These are phyloP conservation scores for Cyanocitta stelleri DNA, from an alignment of 2,113 vertebrate species.

Conservation along the genomic window DNA sequence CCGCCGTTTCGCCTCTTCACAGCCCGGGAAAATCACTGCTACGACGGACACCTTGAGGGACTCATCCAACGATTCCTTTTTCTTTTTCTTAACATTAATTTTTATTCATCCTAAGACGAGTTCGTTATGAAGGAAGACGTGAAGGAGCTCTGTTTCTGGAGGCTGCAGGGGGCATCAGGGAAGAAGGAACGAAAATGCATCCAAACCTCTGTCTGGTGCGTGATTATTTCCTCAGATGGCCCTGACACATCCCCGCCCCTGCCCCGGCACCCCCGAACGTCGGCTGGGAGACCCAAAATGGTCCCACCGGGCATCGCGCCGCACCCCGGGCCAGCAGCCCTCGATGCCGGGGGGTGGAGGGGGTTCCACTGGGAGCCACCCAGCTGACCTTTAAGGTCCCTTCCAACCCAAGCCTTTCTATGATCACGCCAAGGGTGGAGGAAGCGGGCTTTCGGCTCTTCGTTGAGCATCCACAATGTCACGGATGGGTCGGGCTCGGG, in stretches of 20 bases:
- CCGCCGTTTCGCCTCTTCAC: neutral
- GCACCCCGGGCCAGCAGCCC: neutral
- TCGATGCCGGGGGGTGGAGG: neutral
- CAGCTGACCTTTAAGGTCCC: neutral
- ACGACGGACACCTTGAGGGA: neutral
- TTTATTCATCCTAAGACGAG: neutral
- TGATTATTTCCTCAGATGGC: neutral
- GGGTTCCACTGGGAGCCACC: neutral
- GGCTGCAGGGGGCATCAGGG: neutral
- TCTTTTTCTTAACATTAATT: no score
- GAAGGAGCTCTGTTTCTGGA: neutral
- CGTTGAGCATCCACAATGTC: neutral
- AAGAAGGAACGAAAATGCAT: neutral
- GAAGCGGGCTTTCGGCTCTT: neutral
- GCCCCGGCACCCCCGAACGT: neutral
- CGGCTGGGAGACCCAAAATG: neutral
- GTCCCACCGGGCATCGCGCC: rapidly evolving
- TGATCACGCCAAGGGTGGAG: no score
- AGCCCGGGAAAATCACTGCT: neutral
- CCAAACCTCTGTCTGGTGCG: neutral
- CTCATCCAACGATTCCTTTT: neutral
- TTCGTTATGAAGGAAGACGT: neutral
- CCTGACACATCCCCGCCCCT: neutral
- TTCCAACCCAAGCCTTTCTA: neutral
- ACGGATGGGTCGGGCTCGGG: neutral